These are phyloP conservation scores for Suncus etruscus DNA, from an alignment of 2,113 vertebrate species.

Conservation along the genomic window DNA sequence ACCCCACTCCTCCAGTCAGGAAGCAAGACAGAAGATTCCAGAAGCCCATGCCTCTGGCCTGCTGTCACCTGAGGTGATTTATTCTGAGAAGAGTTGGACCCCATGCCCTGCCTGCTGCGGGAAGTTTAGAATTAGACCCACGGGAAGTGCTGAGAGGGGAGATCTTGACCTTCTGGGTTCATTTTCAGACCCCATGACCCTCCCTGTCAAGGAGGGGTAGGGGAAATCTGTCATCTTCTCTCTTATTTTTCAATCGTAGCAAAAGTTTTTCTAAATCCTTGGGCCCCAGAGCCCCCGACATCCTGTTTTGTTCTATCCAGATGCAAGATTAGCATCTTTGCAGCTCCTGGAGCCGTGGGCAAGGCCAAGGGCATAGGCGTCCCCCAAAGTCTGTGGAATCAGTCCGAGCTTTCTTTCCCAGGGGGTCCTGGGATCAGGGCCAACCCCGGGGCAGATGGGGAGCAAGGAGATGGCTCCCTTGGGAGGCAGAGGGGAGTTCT, in stretches of 20 bases:
- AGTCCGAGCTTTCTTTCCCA: neutral
- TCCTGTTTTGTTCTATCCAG: constrained; percentile 66
- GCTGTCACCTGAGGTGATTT: constrained; percentile 37
- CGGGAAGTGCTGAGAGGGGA: constrained; percentile 24
- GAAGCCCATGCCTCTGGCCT: neutral
- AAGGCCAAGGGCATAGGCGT: neutral
- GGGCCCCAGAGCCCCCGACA: constrained; percentile 51
- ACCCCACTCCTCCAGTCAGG: too few relatives aligned
- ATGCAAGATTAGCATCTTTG: constrained; percentile 37
- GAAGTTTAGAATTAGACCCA: constrained; percentile 68
- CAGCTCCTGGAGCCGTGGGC: neutral
- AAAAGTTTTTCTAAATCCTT: constrained; percentile 40
- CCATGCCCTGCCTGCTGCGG: neutral
- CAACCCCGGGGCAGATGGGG: neutral
- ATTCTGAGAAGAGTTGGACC: constrained; percentile 64
- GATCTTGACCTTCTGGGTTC: constrained; percentile 6
- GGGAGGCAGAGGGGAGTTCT: fast-evolving
- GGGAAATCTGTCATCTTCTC: constrained; percentile 48
- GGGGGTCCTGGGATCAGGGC: constrained; percentile 11
- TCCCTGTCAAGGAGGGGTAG: constrained; percentile 21
- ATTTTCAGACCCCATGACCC: constrained; percentile 41
- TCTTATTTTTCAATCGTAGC: constrained; percentile 22
- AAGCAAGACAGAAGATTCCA: too few relatives aligned
- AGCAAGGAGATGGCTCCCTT: neutral
- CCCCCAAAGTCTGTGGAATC: neutral